phyloP scores from a whole-genome alignment of 1,140 invertebrate species.

The Coelopa frigida region DNA sequence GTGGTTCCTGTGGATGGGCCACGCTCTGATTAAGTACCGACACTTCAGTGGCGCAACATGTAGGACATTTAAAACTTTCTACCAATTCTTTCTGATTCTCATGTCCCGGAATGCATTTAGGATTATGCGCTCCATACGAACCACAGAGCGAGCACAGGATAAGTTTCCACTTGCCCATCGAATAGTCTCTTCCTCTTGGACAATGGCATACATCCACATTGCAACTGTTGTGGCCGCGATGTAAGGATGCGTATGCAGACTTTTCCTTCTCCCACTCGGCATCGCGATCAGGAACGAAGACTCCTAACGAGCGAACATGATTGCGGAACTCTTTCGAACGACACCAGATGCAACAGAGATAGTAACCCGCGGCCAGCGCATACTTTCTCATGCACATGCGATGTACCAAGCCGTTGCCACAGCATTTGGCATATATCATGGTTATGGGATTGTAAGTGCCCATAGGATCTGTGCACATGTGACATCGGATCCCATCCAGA shows the following conservation, averaged over 20 bases:
- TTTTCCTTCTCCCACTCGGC: constrained; percentile 29
- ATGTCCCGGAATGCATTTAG: constrained; percentile 4
- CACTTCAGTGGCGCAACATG: constrained; percentile 4
- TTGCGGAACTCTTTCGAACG: constrained; percentile 20
- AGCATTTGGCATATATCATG: constrained; percentile 24
- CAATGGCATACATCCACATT: constrained; percentile 20
- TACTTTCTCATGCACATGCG: constrained; percentile 24
- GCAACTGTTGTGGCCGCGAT: constrained; percentile 17
- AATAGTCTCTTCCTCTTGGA: constrained; percentile 19
- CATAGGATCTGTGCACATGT: constrained; percentile 21
- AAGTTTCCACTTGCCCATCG: background rate
- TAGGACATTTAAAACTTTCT: constrained; percentile 9
- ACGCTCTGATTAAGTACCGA: background rate
- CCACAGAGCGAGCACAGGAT: constrained; percentile 12
- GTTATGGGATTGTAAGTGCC: background rate
- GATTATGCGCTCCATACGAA: constrained; percentile 9
- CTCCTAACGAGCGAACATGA: constrained; percentile 18
- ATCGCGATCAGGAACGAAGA: constrained; percentile 35
- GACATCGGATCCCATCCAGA: constrained; percentile 8
- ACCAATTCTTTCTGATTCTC: constrained; percentile 1
- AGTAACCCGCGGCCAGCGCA: constrained; percentile 29
- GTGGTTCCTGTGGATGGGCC: too few species aligned
- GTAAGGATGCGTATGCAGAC: constrained; percentile 25
- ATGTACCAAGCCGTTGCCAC: constrained; percentile 28
- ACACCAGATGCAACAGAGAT: constrained; percentile 37